Percentiles rank a stretch among this genome's conserved stretches.
Conservation (phyloP, 2,113 vertebrate species). For the Clarias magur region DNA sequence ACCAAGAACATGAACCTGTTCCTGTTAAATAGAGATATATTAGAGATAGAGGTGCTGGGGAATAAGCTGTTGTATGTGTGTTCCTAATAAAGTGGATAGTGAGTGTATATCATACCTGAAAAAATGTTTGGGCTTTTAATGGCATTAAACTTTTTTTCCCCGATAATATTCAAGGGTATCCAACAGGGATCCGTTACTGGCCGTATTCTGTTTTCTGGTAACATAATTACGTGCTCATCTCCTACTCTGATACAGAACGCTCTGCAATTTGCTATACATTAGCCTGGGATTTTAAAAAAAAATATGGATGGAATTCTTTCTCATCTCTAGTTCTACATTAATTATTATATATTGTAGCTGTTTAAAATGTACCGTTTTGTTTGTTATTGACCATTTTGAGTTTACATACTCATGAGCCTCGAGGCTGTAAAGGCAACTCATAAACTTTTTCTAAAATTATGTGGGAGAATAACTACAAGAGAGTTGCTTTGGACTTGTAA, state of each 20-base stretch:
- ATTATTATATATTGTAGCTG: no score
- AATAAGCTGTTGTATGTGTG: neutral
- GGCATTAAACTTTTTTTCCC: neutral
- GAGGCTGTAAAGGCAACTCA: no score
- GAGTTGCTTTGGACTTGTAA: no score
- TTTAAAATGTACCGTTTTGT: no score
- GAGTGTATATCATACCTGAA: neutral
- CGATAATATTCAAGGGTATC: neutral
- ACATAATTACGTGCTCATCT: neutral
- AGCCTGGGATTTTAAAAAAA: neutral
- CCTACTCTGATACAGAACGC: no score
- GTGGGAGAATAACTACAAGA: no score
- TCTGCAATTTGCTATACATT: neutral
- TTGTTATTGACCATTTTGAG: no score
- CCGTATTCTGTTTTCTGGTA: neutral
- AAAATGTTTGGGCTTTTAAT: neutral
- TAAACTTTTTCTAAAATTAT: no score
- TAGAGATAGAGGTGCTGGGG: no score
- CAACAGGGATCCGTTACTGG: neutral
- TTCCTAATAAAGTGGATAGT: neutral
- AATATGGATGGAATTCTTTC: neutral
- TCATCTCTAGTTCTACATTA: neutral
- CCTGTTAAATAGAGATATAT: no score
- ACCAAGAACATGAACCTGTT: neutral
- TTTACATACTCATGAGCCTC: no score